phyloP scores from a whole-genome alignment of 1,140 invertebrate species.

The Leguminivora glycinivorella region DNA sequence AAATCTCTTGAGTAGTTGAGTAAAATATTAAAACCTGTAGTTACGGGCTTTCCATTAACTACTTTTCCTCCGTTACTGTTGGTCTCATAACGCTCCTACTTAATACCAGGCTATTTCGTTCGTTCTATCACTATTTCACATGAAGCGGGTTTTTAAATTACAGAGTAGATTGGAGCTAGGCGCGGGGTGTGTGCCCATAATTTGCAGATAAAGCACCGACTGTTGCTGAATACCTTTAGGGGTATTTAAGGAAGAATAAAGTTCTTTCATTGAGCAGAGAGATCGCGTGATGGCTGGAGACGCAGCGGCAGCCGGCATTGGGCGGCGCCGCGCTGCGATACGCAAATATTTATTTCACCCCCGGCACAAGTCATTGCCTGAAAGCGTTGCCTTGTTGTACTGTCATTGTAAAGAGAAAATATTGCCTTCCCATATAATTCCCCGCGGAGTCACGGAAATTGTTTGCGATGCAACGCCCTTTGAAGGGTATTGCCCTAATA shows the following conservation, averaged over 20 bases:
- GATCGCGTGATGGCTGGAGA: constrained; percentile 56
- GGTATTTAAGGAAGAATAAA: constrained; percentile 59
- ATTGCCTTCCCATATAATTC: constrained; percentile 62
- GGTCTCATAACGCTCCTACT: not conserved
- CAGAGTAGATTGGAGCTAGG: constrained; percentile 6
- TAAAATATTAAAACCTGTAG: not conserved
- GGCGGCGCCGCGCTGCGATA: constrained; percentile 46
- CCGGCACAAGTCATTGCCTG: constrained; percentile 61
- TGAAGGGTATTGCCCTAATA: constrained; percentile 37
- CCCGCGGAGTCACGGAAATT: constrained; percentile 53
- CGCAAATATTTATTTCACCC: constrained; percentile 63
- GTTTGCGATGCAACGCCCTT: constrained; percentile 36
- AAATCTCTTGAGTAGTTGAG: constrained; percentile 34
- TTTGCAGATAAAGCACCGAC: constrained; percentile 37
- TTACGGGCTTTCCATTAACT: not conserved
- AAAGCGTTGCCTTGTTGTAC: constrained; percentile 69
- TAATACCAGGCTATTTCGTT: constrained; percentile 7
- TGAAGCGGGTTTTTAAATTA: constrained; percentile 4
- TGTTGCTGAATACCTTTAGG: not conserved
- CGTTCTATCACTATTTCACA: constrained; percentile 25
- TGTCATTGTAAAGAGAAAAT: constrained; percentile 57
- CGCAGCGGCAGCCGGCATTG: constrained; percentile 31
- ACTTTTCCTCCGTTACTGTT: constrained; percentile 5
- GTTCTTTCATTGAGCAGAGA: constrained; percentile 50
- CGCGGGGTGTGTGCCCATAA: constrained; percentile 31